phyloP scores from a whole-genome alignment of 2,888 invertebrate genomes.

The Acleris sparsana region DNA sequence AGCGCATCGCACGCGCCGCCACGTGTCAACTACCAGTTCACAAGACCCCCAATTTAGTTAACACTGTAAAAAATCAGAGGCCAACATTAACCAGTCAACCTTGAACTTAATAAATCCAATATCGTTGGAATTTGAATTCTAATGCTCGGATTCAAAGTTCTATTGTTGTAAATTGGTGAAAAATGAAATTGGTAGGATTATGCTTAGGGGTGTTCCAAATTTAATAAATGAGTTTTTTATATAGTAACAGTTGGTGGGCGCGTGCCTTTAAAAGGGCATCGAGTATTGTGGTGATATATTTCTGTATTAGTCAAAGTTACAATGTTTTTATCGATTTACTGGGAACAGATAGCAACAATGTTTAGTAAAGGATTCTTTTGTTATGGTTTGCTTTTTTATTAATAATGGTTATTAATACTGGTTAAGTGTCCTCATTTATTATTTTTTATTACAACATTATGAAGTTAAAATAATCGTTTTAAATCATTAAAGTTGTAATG shows the following conservation, averaged over 20 bases:
- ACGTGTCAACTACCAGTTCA: constrained; percentile 51
- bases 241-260: constrained; percentile 48
- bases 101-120: background rate
- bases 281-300: constrained; percentile 48
- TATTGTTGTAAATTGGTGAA: background rate
- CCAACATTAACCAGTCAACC: constrained; percentile 26
- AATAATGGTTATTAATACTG: background rate
- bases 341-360: constrained; percentile 39
- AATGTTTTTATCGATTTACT: constrained; percentile 38
- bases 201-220: constrained; percentile 42
- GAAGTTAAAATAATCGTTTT: background rate
- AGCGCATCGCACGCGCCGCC: constrained; percentile 53
- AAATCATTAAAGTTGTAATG: too few relatives aligned
- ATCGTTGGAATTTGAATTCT: constrained; percentile 15
- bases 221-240: constrained; percentile 53
- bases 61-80: constrained; percentile 28
- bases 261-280: constrained; percentile 43
- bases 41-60: constrained; percentile 26
- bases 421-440: constrained; percentile 14
- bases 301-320: constrained; percentile 51
- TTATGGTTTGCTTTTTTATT: constrained; percentile 1
- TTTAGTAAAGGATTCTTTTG: constrained; percentile 37
- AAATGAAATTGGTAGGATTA: constrained; percentile 28
- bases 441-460: background rate
- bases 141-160: background rate